phyloP scores from a whole-genome alignment of 30 jellyfish, hydroid and myxozoan genomes.

The Rhopilema esculentum region DNA sequence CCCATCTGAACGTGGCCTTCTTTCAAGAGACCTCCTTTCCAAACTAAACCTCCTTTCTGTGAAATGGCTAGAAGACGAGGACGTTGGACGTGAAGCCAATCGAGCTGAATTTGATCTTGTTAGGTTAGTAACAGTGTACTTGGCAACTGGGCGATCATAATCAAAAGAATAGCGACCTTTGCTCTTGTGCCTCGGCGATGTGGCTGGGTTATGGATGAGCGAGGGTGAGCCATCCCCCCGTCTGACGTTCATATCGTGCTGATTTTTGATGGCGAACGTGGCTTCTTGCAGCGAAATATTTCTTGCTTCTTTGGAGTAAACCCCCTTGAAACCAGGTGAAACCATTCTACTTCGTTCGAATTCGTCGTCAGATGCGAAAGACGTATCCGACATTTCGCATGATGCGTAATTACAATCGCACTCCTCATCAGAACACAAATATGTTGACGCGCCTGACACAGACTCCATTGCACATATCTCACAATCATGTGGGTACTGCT shows the following conservation, averaged over 20 bases:
- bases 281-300: slow-evolving; percentile 72
- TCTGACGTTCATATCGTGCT: slow-evolving; percentile 28
- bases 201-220: slow-evolving; percentile 50
- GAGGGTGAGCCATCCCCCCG: slow-evolving; percentile 49
- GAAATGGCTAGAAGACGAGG: slow-evolving; percentile 36
- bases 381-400: slow-evolving; percentile 77
- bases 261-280: slow-evolving; percentile 60
- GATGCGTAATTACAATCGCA: slow-evolving; percentile 78
- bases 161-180: slow-evolving; percentile 31
- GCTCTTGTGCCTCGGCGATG: slow-evolving; percentile 44
- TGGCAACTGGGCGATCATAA: slow-evolving; percentile 43
- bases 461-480: slow-evolving; percentile 71
- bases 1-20: slow-evolving; percentile 62
- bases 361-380: slow-evolving; percentile 76
- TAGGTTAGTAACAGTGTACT: slow-evolving; percentile 34
- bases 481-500: slow-evolving; percentile 66
- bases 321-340: slow-evolving; percentile 63
- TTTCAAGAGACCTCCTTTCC: slow-evolving; percentile 57
- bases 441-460: slow-evolving; percentile 62
- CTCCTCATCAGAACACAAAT: slow-evolving; percentile 78
- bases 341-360: slow-evolving; percentile 65
- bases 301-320: slow-evolving; percentile 68
- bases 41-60: slow-evolving; percentile 47
- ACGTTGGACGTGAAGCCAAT: slow-evolving; percentile 28
- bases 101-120: slow-evolving; percentile 62